Evolutionary conservation across 2,888 invertebrate species (phyloP).

Genomic region (Noctua janthina): DNA sequence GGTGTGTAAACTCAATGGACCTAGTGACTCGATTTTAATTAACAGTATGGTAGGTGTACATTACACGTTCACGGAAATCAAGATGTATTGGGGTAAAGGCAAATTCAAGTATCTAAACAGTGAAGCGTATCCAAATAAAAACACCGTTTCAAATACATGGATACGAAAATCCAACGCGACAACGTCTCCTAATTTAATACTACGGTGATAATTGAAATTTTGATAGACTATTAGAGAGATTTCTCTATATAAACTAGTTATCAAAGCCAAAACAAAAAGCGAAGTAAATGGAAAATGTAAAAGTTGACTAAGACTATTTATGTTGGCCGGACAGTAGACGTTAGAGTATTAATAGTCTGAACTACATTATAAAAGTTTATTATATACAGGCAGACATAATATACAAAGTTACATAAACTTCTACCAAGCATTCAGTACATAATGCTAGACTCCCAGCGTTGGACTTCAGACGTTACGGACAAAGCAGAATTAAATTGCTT

Average conservation of each 20-base stretch:
- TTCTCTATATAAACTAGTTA: background rate
- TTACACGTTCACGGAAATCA: constrained; percentile 15
- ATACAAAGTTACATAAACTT: background rate
- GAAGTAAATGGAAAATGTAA: background rate
- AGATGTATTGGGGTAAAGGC: background rate
- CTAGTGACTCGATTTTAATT: constrained; percentile 23
- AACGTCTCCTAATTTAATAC: background rate
- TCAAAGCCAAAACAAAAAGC: background rate
- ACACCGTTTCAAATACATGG: background rate
- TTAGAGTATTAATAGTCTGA: background rate
- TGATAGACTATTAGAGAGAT: background rate
- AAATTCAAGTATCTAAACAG: background rate
- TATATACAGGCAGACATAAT: background rate
- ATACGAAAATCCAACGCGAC: background rate
- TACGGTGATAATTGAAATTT: background rate
- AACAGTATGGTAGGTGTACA: constrained; percentile 3
- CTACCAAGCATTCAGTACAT: background rate
- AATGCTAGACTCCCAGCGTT: background rate
- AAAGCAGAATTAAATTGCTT: background rate
- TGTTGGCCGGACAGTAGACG: background rate
- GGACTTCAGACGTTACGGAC: background rate
- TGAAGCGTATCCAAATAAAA: background rate
- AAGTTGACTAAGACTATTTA: background rate
- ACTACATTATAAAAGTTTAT: background rate
- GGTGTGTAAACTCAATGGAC: constrained; percentile 12